Conservation (phyloP, 2,888 invertebrate genomes). For the Eilema depressum region DNA sequence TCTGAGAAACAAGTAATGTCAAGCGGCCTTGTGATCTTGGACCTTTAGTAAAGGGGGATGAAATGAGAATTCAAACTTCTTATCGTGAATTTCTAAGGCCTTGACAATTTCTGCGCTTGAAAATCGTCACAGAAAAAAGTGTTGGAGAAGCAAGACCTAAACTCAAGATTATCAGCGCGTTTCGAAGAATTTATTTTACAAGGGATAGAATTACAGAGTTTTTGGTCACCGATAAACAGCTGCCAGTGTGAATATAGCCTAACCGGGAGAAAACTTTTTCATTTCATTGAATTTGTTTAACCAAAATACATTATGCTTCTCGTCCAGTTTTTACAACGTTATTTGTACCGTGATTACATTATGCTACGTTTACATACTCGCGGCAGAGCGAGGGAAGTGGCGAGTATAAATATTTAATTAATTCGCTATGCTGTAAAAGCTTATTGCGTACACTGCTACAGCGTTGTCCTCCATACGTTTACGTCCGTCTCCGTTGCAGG, state of each 20-base stretch:
- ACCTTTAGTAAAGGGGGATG: neutral
- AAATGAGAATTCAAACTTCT: constrained; percentile 13
- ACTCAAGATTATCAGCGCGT: constrained; percentile 26
- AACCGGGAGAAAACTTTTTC: constrained; percentile 36
- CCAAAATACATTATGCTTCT: constrained; percentile 45
- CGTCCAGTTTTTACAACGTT: constrained; percentile 28
- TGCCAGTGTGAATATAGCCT: constrained; percentile 28
- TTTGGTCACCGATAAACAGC: constrained; percentile 24
- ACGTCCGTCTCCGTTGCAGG: too few relatives aligned
- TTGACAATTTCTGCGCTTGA: constrained; percentile 14
- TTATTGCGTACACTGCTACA: too few relatives aligned
- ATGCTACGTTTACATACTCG: too few relatives aligned
- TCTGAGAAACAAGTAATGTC: neutral
- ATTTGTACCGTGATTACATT: constrained; percentile 24
- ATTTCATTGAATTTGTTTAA: constrained; percentile 44
- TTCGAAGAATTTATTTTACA: constrained; percentile 28
- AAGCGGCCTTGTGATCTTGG: neutral
- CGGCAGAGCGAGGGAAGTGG: too few relatives aligned
- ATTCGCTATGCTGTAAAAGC: too few relatives aligned
- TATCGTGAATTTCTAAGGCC: constrained; percentile 20
- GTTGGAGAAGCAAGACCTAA: constrained; percentile 20
- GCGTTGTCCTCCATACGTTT: too few relatives aligned
- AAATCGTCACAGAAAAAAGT: constrained; percentile 16
- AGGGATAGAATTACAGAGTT: constrained; percentile 23
- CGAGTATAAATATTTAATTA: too few relatives aligned